A percentile compares a stretch with the other conserved stretches of the same genome.
These are phyloP conservation scores for Arrhamphus sclerolepis DNA, from an alignment of 2,797 vertebrate genomes.

Conservation along the genomic window DNA sequence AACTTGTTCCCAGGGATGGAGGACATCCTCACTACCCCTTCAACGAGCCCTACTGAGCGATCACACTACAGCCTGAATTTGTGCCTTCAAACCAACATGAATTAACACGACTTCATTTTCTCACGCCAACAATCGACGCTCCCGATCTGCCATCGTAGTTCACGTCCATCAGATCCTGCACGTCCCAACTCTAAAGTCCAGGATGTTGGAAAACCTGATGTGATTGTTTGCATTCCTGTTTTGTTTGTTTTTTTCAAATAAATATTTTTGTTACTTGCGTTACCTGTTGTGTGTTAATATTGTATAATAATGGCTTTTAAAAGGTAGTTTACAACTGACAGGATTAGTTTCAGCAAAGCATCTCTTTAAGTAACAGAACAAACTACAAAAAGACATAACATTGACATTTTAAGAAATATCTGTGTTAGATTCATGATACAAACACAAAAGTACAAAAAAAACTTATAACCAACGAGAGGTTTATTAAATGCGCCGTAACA, in stretches of 20 bases:
- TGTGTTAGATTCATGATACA: too few species aligned
- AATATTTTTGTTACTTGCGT: conserved; percentile 63
- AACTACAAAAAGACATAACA: too few species aligned
- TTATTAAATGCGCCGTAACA: too few species aligned
- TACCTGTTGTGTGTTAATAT: neutral
- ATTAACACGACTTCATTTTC: too few species aligned
- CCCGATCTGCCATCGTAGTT: neutral
- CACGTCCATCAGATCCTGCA: conserved; percentile 25
- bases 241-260: conserved; percentile 66
- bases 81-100: conserved; percentile 76
- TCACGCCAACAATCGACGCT: too few species aligned
- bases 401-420: too few species aligned
- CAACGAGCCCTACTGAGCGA: conserved; percentile 89
- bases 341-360: too few species aligned
- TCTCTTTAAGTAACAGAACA: too few species aligned
- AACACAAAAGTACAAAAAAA: too few species aligned
- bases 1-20: conserved; percentile 89
- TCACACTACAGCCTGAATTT: conserved; percentile 32
- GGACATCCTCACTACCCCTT: conserved; percentile 94
- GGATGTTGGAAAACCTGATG: conserved; percentile 20
- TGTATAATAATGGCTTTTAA: neutral
- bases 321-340: too few species aligned
- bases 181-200: conserved; percentile 23
- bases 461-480: too few species aligned
- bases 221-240: too few species aligned